A percentile compares a stretch with the other conserved stretches of the same genome.
phyloP scores from a whole-genome alignment of 2,113 vertebrate species.

The Barbus barbus region DNA sequence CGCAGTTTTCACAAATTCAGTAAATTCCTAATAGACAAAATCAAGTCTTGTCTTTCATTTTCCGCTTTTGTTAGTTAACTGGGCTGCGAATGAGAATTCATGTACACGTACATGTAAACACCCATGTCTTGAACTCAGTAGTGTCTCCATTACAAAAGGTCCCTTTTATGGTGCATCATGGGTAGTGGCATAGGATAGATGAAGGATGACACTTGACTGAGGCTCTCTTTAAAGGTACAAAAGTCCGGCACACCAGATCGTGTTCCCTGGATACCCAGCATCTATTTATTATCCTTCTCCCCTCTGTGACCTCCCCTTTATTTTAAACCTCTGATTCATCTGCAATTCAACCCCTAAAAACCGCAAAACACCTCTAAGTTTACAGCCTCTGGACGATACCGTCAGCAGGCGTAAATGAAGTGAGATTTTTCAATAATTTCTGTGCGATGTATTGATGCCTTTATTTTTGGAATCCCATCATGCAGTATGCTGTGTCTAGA shows the following conservation, averaged over 20 bases:
- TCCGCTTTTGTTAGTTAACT: too few relatives aligned
- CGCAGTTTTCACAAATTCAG: too few relatives aligned
- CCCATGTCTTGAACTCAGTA: too few relatives aligned
- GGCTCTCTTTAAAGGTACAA: conserved; percentile 69
- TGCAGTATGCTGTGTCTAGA: neutral
- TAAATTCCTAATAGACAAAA: too few relatives aligned
- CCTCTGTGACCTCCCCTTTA: conserved; percentile 82
- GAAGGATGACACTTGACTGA: conserved; percentile 47
- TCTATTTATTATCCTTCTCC: conserved; percentile 83
- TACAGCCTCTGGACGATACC: conserved; percentile 73
- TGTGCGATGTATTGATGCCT: neutral
- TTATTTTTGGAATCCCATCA: neutral
- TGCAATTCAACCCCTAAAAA: conserved; percentile 82
- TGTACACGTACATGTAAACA: too few relatives aligned
- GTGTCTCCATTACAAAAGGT: neutral
- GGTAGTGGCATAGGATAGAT: conserved; percentile 40
- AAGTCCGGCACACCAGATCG: conserved; percentile 67
- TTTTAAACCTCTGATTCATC: conserved; percentile 92
- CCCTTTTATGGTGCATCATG: conserved; percentile 53
- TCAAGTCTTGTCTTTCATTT: too few relatives aligned
- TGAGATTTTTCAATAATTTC: conserved; percentile 21
- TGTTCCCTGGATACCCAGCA: conserved; percentile 78
- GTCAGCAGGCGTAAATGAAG: too few relatives aligned
- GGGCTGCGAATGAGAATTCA: too few relatives aligned
- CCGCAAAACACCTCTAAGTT: conserved; percentile 82